Evolutionary conservation across 2,888 invertebrate genomes (phyloP).

Genomic region (Crossocerus cetratus): DNA sequence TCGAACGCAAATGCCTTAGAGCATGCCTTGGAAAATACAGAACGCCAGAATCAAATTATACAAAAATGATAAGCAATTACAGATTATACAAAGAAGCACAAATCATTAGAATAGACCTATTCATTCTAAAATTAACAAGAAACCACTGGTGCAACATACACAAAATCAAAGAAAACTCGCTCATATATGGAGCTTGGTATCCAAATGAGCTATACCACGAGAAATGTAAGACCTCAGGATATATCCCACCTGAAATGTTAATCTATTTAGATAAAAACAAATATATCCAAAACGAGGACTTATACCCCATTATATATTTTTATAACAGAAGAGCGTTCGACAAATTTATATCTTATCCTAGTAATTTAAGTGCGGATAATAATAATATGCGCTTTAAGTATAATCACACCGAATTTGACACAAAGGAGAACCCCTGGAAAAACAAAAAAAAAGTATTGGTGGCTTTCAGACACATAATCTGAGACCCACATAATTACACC

Average conservation of each 20-base stretch:
- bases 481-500: no score
- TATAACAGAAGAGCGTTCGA: constrained; percentile 2
- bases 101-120: not conserved
- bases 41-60: not conserved
- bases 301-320: constrained; percentile 24
- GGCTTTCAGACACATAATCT: not conserved
- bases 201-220: constrained; percentile 2
- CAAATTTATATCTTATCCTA: constrained; percentile 2
- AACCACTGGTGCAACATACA: not conserved
- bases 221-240: constrained; percentile 4
- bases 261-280: constrained; percentile 17
- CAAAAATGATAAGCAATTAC: not conserved
- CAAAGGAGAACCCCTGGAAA: not conserved
- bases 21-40: not conserved
- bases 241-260: constrained; percentile 36
- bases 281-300: constrained; percentile 19
- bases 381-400: not conserved
- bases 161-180: constrained; percentile 5
- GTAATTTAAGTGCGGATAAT: not conserved
- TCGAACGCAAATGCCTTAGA: constrained; percentile 10
- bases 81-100: not conserved
- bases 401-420: not conserved
- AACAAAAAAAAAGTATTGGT: not conserved
- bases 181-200: not conserved
- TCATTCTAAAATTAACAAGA: not conserved